Conservation (phyloP, 2,113 vertebrate species). For the Lontra canadensis region DNA sequence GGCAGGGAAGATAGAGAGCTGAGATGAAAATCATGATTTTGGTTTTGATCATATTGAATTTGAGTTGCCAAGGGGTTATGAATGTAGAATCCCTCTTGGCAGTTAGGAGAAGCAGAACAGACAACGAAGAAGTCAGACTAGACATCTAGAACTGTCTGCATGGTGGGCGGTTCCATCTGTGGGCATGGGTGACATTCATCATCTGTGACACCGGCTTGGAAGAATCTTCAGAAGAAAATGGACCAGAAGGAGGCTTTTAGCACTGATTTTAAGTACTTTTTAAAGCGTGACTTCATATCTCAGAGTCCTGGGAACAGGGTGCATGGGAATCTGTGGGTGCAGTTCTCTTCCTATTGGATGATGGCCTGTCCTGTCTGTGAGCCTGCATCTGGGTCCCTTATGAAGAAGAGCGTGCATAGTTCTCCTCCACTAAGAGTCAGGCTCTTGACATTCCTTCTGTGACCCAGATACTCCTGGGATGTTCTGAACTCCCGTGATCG, state of each 20-base stretch:
- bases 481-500: not conserved
- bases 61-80: not conserved
- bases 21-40: not conserved
- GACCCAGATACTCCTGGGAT: not conserved
- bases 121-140: not conserved
- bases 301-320: not conserved
- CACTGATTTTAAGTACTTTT: not conserved
- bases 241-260: no score
- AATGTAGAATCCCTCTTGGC: not conserved
- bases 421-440: not conserved
- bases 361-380: not conserved
- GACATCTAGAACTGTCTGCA: not conserved
- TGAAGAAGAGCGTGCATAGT: not conserved
- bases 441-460: not conserved
- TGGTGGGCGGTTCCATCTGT: not conserved
- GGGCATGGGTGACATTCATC: not conserved
- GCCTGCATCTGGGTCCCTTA: not conserved
- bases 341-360: not conserved
- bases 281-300: not conserved
- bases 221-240: not conserved
- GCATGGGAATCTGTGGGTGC: not conserved
- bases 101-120: not conserved
- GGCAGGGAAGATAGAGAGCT: not conserved
- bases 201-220: not conserved
- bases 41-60: not conserved